phyloP scores from a whole-genome alignment of 2,888 invertebrate genomes.

The Nemurella pictetii region DNA sequence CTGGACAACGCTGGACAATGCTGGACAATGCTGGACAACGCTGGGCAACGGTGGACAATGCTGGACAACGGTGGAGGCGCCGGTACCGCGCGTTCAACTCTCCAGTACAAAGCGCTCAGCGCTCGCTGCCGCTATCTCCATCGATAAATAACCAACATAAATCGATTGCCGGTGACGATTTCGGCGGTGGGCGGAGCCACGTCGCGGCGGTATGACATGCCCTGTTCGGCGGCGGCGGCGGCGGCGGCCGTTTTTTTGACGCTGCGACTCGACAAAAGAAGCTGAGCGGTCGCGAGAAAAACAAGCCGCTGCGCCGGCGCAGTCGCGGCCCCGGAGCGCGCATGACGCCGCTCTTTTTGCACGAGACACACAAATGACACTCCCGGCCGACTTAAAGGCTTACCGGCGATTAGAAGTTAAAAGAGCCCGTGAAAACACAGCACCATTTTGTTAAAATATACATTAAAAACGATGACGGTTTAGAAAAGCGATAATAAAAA shows the following conservation, averaged over 20 bases:
- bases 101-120: no score
- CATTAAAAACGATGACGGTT: constrained; percentile 30
- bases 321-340: not conserved
- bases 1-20: no score
- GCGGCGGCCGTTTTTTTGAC: not conserved
- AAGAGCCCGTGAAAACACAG: constrained; percentile 22
- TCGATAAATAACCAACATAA: not conserved
- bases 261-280: not conserved
- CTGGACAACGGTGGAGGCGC: no score
- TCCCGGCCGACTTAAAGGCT: not conserved
- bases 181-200: not conserved
- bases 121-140: no score
- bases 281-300: not conserved
- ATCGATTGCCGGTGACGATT: not conserved
- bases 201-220: not conserved
- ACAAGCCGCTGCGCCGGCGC: not conserved
- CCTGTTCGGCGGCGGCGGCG: not conserved
- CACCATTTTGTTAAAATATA: constrained; percentile 25
- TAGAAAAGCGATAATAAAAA: constrained; percentile 25
- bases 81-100: no score
- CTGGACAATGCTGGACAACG: no score
- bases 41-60: no score
- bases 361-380: not conserved
- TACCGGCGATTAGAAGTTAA: not conserved
- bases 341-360: not conserved